These are phyloP conservation scores for Dorcus hopei DNA, from an alignment of 2,888 invertebrate species.

Conservation along the genomic window DNA sequence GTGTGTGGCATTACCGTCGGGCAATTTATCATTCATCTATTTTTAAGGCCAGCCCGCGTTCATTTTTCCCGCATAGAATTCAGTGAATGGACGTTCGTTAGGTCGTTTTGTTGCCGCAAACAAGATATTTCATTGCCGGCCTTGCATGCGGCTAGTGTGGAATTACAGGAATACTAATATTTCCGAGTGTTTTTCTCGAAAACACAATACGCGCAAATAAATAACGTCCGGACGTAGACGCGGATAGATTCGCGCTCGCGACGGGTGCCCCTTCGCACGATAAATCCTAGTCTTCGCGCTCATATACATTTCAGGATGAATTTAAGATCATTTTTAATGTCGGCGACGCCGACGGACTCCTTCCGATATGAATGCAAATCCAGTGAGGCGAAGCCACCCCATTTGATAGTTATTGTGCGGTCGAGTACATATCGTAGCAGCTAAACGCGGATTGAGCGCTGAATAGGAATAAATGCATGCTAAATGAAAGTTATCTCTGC, in stretches of 20 bases:
- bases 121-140: neutral
- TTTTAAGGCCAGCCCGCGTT: too few species aligned
- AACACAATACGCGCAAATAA: neutral
- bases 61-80: neutral
- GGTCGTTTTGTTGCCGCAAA: neutral
- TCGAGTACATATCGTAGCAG: too few species aligned
- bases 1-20: too few species aligned
- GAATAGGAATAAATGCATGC: neutral
- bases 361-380: too few species aligned
- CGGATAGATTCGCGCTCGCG: neutral
- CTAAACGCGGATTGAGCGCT: neutral
- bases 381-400: too few species aligned
- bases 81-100: conserved; percentile 1
- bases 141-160: neutral
- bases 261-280: neutral
- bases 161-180: neutral
- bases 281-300: neutral
- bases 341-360: too few species aligned
- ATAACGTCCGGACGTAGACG: neutral
- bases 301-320: neutral
- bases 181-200: neutral
- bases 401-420: too few species aligned
- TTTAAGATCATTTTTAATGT: too few species aligned
- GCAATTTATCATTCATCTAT: too few species aligned
- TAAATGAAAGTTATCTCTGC: neutral